A percentile compares a stretch with the other conserved stretches of the same genome.
phyloP scores from a whole-genome alignment of 2,113 vertebrate species.

The Callorhinus ursinus region DNA sequence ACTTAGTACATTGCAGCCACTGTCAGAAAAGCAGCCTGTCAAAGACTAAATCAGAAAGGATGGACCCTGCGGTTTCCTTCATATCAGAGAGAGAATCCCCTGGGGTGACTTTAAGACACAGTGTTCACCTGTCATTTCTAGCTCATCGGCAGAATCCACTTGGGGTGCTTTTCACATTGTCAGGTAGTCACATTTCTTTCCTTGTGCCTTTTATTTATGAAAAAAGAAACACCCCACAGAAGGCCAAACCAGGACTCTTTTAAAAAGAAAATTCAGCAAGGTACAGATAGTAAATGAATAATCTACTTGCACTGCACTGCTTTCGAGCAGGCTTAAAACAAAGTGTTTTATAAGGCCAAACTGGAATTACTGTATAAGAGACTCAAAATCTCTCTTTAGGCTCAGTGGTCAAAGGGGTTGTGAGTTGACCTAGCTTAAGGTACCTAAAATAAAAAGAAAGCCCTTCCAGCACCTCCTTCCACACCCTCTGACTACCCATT shows the following conservation, averaged over 20 bases:
- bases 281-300: neutral
- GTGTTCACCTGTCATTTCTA: slow-evolving; percentile 72
- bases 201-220: slow-evolving; percentile 43
- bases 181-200: slow-evolving; percentile 59
- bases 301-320: neutral
- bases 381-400: slow-evolving; percentile 18
- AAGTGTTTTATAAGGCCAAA: slow-evolving; percentile 60
- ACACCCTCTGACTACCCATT: neutral
- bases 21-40: slow-evolving; percentile 72
- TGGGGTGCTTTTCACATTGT: slow-evolving; percentile 62
- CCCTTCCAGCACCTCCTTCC: neutral
- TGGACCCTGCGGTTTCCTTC: slow-evolving; percentile 76
- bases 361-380: slow-evolving; percentile 14
- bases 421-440: neutral
- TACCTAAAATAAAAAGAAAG: neutral
- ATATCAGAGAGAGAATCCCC: slow-evolving; percentile 69
- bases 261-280: slow-evolving; percentile 53
- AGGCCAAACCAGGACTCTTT: slow-evolving; percentile 39
- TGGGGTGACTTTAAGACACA: slow-evolving; percentile 70
- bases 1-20: slow-evolving; percentile 57
- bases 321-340: slow-evolving; percentile 43
- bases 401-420: neutral
- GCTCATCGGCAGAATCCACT: slow-evolving; percentile 67
- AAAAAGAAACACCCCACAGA: neutral
- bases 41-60: slow-evolving; percentile 73